Evolutionary conservation across 2,797 vertebrate genomes (phyloP), one percentile per base, ranked within the genome.

Genomic region (Iguana delicatissima): DNA sequence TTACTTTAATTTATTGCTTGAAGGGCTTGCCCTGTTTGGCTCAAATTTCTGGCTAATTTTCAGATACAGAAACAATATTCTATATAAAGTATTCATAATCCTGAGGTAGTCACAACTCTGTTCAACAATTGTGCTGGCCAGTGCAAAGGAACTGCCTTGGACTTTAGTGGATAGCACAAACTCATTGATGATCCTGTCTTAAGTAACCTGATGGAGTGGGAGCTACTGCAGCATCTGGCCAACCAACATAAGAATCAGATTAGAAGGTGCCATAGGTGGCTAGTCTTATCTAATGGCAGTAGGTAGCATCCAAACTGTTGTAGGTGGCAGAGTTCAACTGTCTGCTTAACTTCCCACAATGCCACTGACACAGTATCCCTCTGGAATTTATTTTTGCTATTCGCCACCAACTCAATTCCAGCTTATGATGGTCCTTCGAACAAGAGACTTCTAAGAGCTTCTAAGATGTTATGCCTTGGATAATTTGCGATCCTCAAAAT

Each of bases 1-100:
- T 92, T 94, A 87, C 89, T 92, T 90, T 90, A 91, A 95, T 74
- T 74, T 81, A 91, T 86, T 72, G 77, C 35, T 62, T 77, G 88
- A 81, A 89, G 4, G 50, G n/a, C 29, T 42, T 67, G 84, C 67
- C 3, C 86, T 24, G 16, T 12, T 82, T 94, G 82, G 12, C 26
- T 20, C 46, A 64, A 42, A 52, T 67, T 55, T 76, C 35, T 52
- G 79, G 13, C 55, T 64, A 64, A 35, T 64, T 67, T 62, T 26
- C 9, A 52, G 64, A 59, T 35, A 42, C 32, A 26, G 32, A 14
- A 85, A 52, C 84, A 84, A 38, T 8, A 3, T 42, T 35, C 3
- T 57, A 13, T 20, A n/a, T 50, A 50, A 67, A 69, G 32, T n/a
- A 52, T 85, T 52, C 29, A 72, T 42, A 86, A 42, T 2, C 6